Percentiles rank a stretch among this genome's conserved stretches.
phyloP scores from a whole-genome alignment of 2,797 vertebrate genomes.

The Poeciliopsis infans region DNA sequence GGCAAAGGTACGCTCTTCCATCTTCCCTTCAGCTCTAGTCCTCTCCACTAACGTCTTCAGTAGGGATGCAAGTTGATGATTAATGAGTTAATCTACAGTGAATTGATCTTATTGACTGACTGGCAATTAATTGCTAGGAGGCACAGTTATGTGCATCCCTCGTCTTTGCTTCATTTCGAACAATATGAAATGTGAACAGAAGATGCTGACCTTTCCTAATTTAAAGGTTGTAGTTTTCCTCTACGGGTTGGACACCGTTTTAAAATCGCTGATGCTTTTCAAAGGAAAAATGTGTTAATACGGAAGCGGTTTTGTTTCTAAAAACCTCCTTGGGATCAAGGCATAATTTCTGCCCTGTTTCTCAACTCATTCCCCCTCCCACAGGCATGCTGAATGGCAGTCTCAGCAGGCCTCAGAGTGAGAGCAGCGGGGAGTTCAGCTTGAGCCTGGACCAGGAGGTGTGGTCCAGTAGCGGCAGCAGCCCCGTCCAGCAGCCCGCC shows the following conservation, averaged over 20 bases:
- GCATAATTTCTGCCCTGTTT: background rate
- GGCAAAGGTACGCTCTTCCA: constrained; percentile 88
- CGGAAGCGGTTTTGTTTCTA: background rate
- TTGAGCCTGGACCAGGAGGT: constrained; percentile 89
- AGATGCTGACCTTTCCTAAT: background rate
- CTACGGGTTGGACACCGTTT: background rate
- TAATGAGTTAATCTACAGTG: no score
- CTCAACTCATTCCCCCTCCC: background rate
- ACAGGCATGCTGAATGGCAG: constrained; percentile 85
- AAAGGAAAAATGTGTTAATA: background rate
- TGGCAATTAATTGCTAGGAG: no score
- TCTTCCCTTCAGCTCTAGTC: background rate
- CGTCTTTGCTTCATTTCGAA: background rate
- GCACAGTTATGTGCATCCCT: no score
- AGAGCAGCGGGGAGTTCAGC: constrained; percentile 97
- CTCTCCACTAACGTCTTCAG: constrained; percentile 5
- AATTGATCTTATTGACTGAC: no score
- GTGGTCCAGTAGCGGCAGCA: constrained; percentile 95
- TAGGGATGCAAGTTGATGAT: background rate
- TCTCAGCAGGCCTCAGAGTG: constrained; percentile 91
- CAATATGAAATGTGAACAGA: background rate
- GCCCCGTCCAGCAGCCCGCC: constrained; percentile 83
- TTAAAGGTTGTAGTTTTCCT: background rate
- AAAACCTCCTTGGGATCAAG: background rate
- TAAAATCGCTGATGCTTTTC: background rate